Evolutionary conservation across 2,888 invertebrate species (phyloP).

Genomic region (Isoperla grammatica): DNA sequence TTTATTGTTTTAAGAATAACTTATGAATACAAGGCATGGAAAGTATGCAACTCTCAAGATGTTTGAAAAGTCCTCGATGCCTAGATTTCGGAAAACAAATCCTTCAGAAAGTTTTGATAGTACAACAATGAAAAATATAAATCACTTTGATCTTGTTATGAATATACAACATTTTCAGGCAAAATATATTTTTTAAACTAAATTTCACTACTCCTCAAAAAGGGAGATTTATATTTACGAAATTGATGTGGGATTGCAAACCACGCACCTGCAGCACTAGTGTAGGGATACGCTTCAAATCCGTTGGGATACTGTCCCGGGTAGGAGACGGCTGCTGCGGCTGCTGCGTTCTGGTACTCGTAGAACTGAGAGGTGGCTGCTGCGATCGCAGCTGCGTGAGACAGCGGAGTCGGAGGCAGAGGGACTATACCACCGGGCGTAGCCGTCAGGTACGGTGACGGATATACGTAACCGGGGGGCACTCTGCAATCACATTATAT

Average conservation of each 20-base stretch:
- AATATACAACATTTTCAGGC: not conserved
- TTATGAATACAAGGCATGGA: no score
- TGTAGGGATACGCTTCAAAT: constrained; percentile 66
- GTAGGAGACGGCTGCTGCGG: constrained; percentile 58
- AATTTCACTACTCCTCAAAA: not conserved
- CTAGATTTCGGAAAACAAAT: no score
- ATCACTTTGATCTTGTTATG: not conserved
- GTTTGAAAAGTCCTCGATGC: no score
- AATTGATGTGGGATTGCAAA: not conserved
- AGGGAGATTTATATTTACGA: not conserved
- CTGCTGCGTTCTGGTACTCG: constrained; percentile 73
- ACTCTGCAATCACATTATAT: constrained; percentile 49
- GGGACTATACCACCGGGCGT: constrained; percentile 62
- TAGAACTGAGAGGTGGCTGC: constrained; percentile 61
- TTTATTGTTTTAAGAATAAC: no score
- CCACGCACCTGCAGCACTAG: constrained; percentile 48
- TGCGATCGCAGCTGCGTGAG: constrained; percentile 65
- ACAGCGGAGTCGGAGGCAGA: constrained; percentile 57
- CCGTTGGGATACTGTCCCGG: constrained; percentile 70
- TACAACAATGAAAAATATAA: not conserved
- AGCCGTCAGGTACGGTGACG: constrained; percentile 59
- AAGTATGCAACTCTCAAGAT: no score
- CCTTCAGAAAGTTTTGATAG: no score
- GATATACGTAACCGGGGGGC: constrained; percentile 71
- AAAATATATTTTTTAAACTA: not conserved